A percentile compares a stretch with the other conserved stretches of the same genome.
Evolutionary conservation across 2,113 vertebrate genomes (phyloP).

Genomic region (Charina bottae): DNA sequence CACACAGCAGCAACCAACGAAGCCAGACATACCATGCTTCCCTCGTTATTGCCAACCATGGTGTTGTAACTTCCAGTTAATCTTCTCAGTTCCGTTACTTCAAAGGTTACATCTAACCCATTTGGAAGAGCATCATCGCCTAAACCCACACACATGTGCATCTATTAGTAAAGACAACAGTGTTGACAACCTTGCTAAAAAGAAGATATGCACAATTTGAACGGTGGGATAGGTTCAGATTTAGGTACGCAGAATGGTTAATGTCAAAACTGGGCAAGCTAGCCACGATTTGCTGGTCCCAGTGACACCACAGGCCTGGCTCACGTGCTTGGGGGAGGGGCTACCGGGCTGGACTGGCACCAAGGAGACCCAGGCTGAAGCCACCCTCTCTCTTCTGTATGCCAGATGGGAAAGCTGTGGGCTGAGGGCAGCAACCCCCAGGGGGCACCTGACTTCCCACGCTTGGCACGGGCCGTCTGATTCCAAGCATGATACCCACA

Average conservation of each 20-base stretch:
- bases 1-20: background rate
- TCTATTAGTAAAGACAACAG: background rate
- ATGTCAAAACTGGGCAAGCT: background rate
- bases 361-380: background rate
- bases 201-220: background rate
- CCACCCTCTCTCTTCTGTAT: background rate
- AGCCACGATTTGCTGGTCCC: background rate
- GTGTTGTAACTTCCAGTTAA: slow-evolving; percentile 97
- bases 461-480: background rate
- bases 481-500: background rate
- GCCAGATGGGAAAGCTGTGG: background rate
- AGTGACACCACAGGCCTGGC: background rate
- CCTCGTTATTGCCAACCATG: slow-evolving; percentile 98
- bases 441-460: background rate
- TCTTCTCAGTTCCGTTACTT: slow-evolving; percentile 90
- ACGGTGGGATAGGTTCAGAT: background rate
- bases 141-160: slow-evolving; percentile 40
- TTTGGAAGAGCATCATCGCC: slow-evolving; percentile 90
- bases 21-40: slow-evolving; percentile 87
- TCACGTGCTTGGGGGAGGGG: background rate
- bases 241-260: background rate
- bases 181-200: background rate
- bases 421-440: background rate
- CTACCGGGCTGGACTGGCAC: background rate
- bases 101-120: slow-evolving; percentile 91